Conservation (phyloP, 2,888 invertebrate genomes). For the Agonopterix arenella region DNA sequence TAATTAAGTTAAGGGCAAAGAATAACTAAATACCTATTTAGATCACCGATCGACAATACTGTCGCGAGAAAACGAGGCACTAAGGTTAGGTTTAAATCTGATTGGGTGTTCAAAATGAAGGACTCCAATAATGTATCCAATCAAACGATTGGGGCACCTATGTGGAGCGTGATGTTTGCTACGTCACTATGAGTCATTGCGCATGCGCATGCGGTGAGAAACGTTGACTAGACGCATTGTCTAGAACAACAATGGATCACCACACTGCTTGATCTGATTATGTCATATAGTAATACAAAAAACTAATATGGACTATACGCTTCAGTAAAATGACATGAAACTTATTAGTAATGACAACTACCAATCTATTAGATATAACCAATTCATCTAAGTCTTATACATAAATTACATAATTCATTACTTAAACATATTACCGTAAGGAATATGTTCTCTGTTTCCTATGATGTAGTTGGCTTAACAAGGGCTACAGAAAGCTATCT, state of each 20-base stretch:
- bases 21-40: not conserved
- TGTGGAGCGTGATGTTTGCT: conserved; percentile 45
- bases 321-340: conserved; percentile 12
- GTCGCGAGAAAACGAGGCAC: no score
- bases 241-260: conserved; percentile 62
- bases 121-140: conserved; percentile 8
- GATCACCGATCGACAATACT: no score
- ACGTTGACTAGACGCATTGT: conserved; percentile 65
- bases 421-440: no score
- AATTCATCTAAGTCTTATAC: no score
- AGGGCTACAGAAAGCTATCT: no score
- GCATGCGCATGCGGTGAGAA: conserved; percentile 53
- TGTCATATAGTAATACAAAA: conserved; percentile 53
- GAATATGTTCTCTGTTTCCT: no score
- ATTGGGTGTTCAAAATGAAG: not conserved
- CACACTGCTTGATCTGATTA: conserved; percentile 61
- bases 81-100: not conserved
- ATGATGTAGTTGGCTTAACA: no score
- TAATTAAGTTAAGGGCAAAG: not conserved
- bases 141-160: conserved; percentile 38
- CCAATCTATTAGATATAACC: not conserved
- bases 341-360: conserved; percentile 9
- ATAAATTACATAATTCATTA: no score
- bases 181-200: conserved; percentile 61
- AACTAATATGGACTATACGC: conserved; percentile 38